Conservation (phyloP, 2,888 invertebrate species). For the Caenorhabditis sulstoni region DNA sequence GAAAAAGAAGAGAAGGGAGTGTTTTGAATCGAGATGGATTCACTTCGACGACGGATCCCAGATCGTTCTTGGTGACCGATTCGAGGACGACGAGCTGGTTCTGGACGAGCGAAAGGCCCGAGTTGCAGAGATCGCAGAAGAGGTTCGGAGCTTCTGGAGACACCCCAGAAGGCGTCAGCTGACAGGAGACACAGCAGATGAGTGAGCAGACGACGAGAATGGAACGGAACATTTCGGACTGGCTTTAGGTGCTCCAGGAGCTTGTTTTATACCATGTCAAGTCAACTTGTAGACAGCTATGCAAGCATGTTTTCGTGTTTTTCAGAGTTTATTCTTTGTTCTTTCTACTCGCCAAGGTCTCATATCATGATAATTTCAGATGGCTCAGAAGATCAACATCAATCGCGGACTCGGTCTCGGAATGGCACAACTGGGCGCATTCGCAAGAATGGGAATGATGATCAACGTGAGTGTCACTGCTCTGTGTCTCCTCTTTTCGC, state of each 20-base stretch:
- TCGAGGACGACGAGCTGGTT: conserved; percentile 27
- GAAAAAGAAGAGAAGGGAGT: neutral
- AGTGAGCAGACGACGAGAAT: neutral
- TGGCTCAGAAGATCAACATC: conserved; percentile 77
- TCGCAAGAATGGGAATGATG: conserved; percentile 75
- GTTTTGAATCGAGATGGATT: neutral
- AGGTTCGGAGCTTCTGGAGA: conserved; percentile 13
- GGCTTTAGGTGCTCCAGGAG: neutral
- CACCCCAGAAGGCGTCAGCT: neutral
- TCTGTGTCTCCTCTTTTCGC: neutral
- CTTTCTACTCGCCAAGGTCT: neutral
- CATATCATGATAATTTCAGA: conserved; percentile 39
- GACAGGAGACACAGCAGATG: neutral
- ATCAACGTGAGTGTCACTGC: conserved; percentile 64
- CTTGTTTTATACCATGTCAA: conserved; percentile 17
- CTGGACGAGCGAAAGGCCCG: conserved; percentile 34
- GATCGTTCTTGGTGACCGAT: conserved; percentile 20
- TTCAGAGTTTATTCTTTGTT: conserved; percentile 11
- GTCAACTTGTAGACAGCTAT: conserved; percentile 9
- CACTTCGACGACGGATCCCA: conserved; percentile 23
- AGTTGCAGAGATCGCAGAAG: conserved; percentile 28
- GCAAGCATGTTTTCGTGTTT: conserved; percentile 42
- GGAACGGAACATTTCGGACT: conserved; percentile 1
- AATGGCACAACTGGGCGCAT: conserved; percentile 73
- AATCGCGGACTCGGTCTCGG: conserved; percentile 74